Evolutionary conservation across 2,113 vertebrate genomes (phyloP), one percentile per base, ranked within the genome.

Genomic region (Potamarius usumacintae): DNA sequence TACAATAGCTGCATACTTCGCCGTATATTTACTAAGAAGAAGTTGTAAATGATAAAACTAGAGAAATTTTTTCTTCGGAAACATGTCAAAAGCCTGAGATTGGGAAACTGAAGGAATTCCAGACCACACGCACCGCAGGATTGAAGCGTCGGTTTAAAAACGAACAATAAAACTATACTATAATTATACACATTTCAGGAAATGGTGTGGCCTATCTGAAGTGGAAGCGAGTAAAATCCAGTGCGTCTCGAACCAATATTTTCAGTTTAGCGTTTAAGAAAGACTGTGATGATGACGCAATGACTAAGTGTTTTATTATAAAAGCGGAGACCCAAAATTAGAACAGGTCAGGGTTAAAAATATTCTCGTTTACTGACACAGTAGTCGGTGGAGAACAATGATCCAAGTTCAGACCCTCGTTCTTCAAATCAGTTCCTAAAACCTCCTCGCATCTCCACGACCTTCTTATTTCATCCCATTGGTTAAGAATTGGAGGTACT

Each of bases 401-500:
- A 27, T 55, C 52, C 17, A 12, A 77, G 52, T 77, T 53, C 48
- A 50, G 48, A 86, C 17, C 65, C 30, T 60, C 67, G 8, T 27
- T 62, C 82, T 58, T 83, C 55, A 62, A 34, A n/a, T 55, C 71
- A 11, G n/a, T 14, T 67, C 14, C 17, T 74, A 8, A 62, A 58
- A 18, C 60, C 20, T 5, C 2, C 6, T 55, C 48, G 17, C 18
- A 20, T 34, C 25, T 69, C 71, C 8, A n/a, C 10, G 20, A 76
- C 72, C 50, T 83, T 78, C 80, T 22, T 15, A 52, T 9, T 58
- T 57, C 72, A 48, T 72, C 25, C 77, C n/a, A 17, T 5, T 48
- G 25, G 30, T 67, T 72, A 84, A 34, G 15, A 71, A 88, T 30
- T 7, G 48, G 87, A 89, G 85, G 82, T 85, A 72, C 88, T 86